Base-by-base conservation (phyloP, 2,888 invertebrate genomes). In the Parnassius mnemosyne region DNA sequence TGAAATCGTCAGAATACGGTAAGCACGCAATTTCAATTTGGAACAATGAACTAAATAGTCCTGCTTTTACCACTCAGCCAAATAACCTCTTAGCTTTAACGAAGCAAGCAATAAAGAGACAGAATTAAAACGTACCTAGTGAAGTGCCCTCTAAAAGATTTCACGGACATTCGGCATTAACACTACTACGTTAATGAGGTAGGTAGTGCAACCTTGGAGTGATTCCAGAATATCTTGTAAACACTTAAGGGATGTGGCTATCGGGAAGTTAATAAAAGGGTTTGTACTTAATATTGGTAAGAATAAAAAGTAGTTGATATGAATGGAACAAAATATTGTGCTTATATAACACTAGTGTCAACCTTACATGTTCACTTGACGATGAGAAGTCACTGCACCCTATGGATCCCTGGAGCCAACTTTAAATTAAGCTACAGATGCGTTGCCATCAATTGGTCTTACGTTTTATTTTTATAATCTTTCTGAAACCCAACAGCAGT, bases 151-250 rank as follows among this genome's bases (percentile, higher is more conserved):
- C 79, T 80, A 80, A 85, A 83, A 85, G 79, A 84, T 82, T 89
- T 88, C 86, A 88, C 79, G 84, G 89, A 77, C 85, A 82, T 83
- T 79, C 79, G 68, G 81, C 79, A 83, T 87, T 87, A 87, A 87
- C 88, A 85, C 84, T 77, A 81, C 77, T 74, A 69, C 78, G 75
- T 71, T 89, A 89, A 89, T 86, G 86, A 89, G 83, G 81, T 71
- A 76, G 77, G 77, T 72, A 84, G 83, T 78, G 82, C 81, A 83
- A 84, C 83, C 83, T 87, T 89, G 89, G 89, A 87, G 71, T 73
- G 64, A 69, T 78, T 87, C 89, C 88, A 89, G 84, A 71, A 71
- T 76, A 77, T 75, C 80, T 82, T 77, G 83, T 85, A 86, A 86
- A 87, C 82, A 84, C 71, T 71, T 67, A 60, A 66, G 47, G 42